phyloP scores from a whole-genome alignment of 2,888 invertebrate genomes.

The Lissonota sp. region DNA sequence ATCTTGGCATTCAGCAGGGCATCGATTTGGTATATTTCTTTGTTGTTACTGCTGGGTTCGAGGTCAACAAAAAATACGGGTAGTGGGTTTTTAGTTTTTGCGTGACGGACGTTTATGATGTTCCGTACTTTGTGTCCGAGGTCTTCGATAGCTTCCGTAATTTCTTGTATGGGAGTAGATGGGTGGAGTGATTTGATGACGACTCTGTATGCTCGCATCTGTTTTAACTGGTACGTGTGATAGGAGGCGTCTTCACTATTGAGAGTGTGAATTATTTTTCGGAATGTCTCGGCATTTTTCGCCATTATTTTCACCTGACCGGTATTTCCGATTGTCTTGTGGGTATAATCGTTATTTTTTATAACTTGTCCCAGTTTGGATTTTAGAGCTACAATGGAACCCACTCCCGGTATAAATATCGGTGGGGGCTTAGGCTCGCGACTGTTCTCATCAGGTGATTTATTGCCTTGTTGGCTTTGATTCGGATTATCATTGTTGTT shows the following conservation, averaged over 20 bases:
- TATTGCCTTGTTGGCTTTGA: constrained; percentile 18
- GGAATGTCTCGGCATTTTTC: constrained; percentile 1
- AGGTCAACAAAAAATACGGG: background rate
- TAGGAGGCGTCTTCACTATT: background rate
- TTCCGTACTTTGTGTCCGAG: constrained; percentile 20
- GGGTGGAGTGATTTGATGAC: constrained; percentile 13
- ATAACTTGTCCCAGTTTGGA: constrained; percentile 15
- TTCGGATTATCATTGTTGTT: constrained; percentile 2
- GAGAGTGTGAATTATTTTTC: constrained; percentile 10
- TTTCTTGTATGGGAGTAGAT: constrained; percentile 19
- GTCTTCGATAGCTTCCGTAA: background rate
- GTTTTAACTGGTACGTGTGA: background rate
- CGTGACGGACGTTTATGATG: constrained; percentile 6
- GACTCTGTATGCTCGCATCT: background rate
- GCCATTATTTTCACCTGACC: constrained; percentile 5
- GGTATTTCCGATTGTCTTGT: constrained; percentile 19
- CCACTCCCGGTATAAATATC: constrained; percentile 15
- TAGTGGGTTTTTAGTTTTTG: constrained; percentile 13
- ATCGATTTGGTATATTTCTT: background rate
- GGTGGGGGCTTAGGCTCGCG: constrained; percentile 16
- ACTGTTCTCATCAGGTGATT: constrained; percentile 14
- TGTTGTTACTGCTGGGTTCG: constrained; percentile 11
- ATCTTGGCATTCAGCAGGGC: constrained; percentile 19
- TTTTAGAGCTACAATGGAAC: constrained; percentile 19
- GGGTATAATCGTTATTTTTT: constrained; percentile 10